Percentiles rank a stretch among this genome's conserved stretches.
Evolutionary conservation across 2,888 invertebrate genomes (phyloP).

Genomic region (Pycnomerus fuliginosus): DNA sequence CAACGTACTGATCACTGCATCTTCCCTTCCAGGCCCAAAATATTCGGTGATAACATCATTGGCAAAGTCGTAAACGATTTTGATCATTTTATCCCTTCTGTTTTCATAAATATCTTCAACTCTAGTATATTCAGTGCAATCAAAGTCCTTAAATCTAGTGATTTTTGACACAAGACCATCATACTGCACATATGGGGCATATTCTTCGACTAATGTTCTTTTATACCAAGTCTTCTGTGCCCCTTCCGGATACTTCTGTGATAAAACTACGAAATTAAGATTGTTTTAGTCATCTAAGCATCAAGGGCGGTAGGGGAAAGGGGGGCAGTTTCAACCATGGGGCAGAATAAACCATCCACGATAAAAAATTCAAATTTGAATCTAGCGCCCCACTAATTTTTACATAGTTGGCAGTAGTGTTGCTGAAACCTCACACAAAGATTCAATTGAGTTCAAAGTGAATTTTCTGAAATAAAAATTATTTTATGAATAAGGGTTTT

Average conservation of each 20-base stretch:
- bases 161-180: constrained; percentile 72
- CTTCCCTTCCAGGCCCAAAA: constrained; percentile 67
- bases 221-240: constrained; percentile 70
- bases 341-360: no score
- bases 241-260: constrained; percentile 65
- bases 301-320: no score
- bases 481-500: no score
- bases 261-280: constrained; percentile 25
- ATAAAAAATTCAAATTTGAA: no score
- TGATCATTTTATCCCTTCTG: constrained; percentile 64
- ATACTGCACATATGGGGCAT: constrained; percentile 70
- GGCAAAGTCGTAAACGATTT: constrained; percentile 57
- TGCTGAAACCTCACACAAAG: no score
- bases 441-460: no score
- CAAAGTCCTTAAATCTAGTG: constrained; percentile 62
- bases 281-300: constrained; percentile 3
- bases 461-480: no score
- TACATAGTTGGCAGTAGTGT: no score
- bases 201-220: constrained; percentile 73
- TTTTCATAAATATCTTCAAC: constrained; percentile 65
- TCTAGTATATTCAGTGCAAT: constrained; percentile 51
- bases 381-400: no score
- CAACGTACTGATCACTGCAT: constrained; percentile 70
- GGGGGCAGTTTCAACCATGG: no score
- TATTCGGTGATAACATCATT: constrained; percentile 59